Conservation (phyloP, 2,113 vertebrate genomes). For the Toxotes jaculatrix region DNA sequence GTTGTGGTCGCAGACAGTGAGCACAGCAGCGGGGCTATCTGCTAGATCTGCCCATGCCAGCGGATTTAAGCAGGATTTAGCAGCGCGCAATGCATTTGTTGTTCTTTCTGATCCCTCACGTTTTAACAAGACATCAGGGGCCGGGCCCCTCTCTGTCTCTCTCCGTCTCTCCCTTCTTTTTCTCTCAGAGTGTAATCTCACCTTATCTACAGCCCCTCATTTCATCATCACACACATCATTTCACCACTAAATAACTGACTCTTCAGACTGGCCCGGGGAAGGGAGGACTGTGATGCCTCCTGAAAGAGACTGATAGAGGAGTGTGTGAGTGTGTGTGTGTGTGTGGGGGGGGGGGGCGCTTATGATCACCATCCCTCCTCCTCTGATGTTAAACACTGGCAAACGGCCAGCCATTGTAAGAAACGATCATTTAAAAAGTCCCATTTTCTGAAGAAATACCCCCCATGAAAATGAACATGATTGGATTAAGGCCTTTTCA, state of each 20-base stretch:
- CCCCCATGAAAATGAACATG: constrained; percentile 76
- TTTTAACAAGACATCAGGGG: constrained; percentile 83
- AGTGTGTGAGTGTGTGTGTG: constrained; percentile 24
- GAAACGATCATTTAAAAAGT: constrained; percentile 65
- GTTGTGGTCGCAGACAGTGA: constrained; percentile 76
- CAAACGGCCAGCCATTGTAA: constrained; percentile 54
- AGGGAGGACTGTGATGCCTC: constrained; percentile 35
- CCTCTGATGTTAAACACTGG: constrained; percentile 57
- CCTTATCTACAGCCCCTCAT: constrained; percentile 80
- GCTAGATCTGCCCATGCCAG: constrained; percentile 84
- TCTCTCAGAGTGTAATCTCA: constrained; percentile 71
- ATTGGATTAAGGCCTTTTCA: constrained; percentile 73
- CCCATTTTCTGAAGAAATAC: constrained; percentile 63
- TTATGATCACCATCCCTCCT: constrained; percentile 31
- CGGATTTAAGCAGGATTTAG: constrained; percentile 84
- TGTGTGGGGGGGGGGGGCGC: neutral
- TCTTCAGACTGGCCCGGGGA: constrained; percentile 61
- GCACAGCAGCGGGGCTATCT: constrained; percentile 81
- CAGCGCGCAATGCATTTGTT: constrained; percentile 79
- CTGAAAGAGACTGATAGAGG: constrained; percentile 52
- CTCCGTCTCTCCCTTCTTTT: constrained; percentile 49
- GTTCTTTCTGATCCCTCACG: constrained; percentile 80
- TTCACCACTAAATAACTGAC: constrained; percentile 80
- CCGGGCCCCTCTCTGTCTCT: constrained; percentile 49
- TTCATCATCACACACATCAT: constrained; percentile 82